Conservation (phyloP, 1,140 invertebrate species). For the Solenopsis invicta region DNA sequence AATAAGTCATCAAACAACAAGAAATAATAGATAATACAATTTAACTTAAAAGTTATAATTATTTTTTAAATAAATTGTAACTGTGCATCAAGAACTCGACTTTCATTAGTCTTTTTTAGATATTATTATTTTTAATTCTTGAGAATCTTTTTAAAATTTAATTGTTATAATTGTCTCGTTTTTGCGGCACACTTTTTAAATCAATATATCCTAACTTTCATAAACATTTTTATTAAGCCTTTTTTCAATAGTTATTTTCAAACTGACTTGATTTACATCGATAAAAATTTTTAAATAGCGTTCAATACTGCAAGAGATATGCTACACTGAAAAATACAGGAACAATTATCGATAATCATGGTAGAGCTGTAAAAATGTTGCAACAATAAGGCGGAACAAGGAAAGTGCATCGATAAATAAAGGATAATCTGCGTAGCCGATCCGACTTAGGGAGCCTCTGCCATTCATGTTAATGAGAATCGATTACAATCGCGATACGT, state of each 20-base stretch:
- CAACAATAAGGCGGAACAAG: constrained; percentile 72
- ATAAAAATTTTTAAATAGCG: not conserved
- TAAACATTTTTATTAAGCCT: not conserved
- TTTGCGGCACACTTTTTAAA: not conserved
- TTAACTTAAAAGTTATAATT: constrained; percentile 27
- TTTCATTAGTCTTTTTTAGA: too few species aligned
- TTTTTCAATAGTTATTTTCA: not conserved
- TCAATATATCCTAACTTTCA: not conserved
- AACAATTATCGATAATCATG: not conserved
- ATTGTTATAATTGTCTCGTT: too few species aligned
- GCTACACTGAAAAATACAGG: not conserved
- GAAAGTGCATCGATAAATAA: constrained; percentile 63
- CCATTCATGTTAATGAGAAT: constrained; percentile 73
- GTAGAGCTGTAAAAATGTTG: constrained; percentile 42
- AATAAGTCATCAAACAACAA: not conserved
- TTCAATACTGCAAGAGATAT: not conserved
- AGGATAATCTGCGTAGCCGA: constrained; percentile 49
- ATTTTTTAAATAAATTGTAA: not conserved
- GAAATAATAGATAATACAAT: not conserved
- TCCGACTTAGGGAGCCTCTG: constrained; percentile 35
- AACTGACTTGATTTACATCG: not conserved
- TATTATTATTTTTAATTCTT: too few species aligned
- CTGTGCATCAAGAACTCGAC: too few species aligned
- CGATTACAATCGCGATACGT: constrained; percentile 68
- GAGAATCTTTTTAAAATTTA: too few species aligned